Evolutionary conservation across 2,888 invertebrate genomes (phyloP), one percentile per base, ranked within the genome.

Genomic region (Drosophila robusta): DNA sequence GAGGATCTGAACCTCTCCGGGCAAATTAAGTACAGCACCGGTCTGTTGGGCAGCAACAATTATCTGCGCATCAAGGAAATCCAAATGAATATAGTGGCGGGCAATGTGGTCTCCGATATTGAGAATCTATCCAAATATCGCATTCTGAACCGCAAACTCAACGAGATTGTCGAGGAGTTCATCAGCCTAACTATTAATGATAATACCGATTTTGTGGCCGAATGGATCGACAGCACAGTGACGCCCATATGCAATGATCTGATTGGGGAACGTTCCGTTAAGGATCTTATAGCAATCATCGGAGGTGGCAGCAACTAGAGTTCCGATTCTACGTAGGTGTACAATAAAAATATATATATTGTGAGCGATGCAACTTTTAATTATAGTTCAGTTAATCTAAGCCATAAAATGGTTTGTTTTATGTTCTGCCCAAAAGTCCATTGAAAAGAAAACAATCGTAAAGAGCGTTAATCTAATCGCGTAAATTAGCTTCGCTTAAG

Each of bases 91-190:
- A 38, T 82, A 3, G 69, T 62, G 3, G 52, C 89, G 16, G 91
- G 79, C 14, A 81, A 89, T 24, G 90, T 89, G 2, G 74, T 76
- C 2, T 91, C 90, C 0, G 42, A 91, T 4, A 87, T 91, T 62
- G 83, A 82, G 9, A 90, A 89, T 60, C 75, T 91, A 0, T 78
- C 89, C 7, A 78, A 79, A 16, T 70, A 85, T 24, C 66, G 72
- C 29, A 79, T 90, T 16, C 36, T 91, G 45, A 91, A 91, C 46
- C 70, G 75, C 4, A 89, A 90, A 58, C 34, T 90, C 4, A 91
- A 91, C 62, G 81, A 90, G 24, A 41, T 91, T 14, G 55, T 91
- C 52, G 91, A 89, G 69, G 91, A 91, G 60, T 81, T 87, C 58
- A 70, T 91, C 44, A 60, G 65, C 47, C 29, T 91, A 29, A 68